Evolutionary conservation across 2,113 vertebrate species (phyloP).

Genomic region (Telmatochromis sp.): DNA sequence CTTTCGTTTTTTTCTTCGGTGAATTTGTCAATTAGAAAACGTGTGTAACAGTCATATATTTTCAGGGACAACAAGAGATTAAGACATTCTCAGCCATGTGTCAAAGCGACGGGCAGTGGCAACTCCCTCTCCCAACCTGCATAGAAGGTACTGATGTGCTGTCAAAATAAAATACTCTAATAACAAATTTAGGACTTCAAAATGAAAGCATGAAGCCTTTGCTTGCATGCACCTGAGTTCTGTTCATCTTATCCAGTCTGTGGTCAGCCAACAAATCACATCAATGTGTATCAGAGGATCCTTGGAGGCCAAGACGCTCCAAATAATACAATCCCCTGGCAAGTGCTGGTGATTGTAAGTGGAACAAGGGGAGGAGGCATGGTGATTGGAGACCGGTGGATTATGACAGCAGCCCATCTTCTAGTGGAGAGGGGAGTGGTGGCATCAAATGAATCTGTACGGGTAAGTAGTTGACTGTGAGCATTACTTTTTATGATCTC

Average conservation of each 20-base stretch:
- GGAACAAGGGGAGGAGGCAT: constrained; percentile 2
- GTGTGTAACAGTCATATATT: background rate
- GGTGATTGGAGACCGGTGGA: constrained; percentile 59
- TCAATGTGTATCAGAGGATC: background rate
- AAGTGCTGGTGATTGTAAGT: constrained; percentile 8
- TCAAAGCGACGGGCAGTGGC: background rate
- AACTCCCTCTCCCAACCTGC: background rate
- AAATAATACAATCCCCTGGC: constrained; percentile 59
- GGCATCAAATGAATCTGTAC: fast-evolving
- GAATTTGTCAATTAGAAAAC: background rate
- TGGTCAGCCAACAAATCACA: constrained; percentile 16
- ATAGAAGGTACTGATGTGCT: background rate
- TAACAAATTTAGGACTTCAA: background rate
- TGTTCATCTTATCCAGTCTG: constrained; percentile 43
- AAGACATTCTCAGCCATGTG: background rate
- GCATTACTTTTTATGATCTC: background rate
- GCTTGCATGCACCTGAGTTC: background rate
- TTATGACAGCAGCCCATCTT: constrained; percentile 66
- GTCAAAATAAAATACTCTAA: background rate
- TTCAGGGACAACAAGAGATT: background rate
- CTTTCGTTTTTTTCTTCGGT: fast-evolving
- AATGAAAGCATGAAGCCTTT: background rate
- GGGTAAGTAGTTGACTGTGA: background rate
- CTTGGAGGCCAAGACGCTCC: constrained; percentile 34
- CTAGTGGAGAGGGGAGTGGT: fast-evolving